Evolutionary conservation across 2,888 invertebrate genomes (phyloP).

Genomic region (Dorcus parallelipipedus): DNA sequence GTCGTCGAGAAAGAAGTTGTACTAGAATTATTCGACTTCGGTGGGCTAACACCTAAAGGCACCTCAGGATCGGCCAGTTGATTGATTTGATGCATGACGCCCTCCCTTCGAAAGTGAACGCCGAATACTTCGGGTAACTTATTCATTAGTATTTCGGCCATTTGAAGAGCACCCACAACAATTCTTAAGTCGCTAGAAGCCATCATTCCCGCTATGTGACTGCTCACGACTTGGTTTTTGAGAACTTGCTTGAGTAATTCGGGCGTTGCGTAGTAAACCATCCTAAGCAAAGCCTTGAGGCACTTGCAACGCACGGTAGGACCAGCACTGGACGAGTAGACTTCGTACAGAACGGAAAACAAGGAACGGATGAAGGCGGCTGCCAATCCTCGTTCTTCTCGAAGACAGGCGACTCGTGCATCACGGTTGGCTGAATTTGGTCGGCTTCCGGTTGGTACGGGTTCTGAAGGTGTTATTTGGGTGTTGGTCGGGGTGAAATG

Average conservation of each 20-base stretch:
- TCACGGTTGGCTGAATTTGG: slow-evolving; percentile 52
- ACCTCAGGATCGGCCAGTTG: slow-evolving; percentile 69
- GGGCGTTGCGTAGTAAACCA: slow-evolving; percentile 92
- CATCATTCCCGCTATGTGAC: slow-evolving; percentile 98
- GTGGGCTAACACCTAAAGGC: slow-evolving; percentile 56
- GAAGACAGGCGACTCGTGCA: slow-evolving; percentile 66
- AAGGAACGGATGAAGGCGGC: slow-evolving; percentile 69
- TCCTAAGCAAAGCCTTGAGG: slow-evolving; percentile 89
- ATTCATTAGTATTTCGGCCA: slow-evolving; percentile 95
- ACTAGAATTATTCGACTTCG: slow-evolving; percentile 53
- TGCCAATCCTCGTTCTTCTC: slow-evolving; percentile 67
- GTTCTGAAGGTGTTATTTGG: slow-evolving; percentile 27
- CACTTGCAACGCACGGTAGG: slow-evolving; percentile 97
- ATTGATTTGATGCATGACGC: slow-evolving; percentile 87
- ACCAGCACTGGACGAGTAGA: slow-evolving; percentile 97
- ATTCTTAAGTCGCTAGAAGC: slow-evolving; percentile 95
- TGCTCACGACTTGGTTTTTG: slow-evolving; percentile 79
- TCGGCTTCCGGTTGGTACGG: slow-evolving; percentile 30
- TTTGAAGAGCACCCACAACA: slow-evolving; percentile 87
- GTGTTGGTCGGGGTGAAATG: slow-evolving; percentile 60
- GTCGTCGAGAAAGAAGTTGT: slow-evolving; percentile 51
- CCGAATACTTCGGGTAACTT: slow-evolving; percentile 94
- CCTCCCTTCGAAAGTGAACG: slow-evolving; percentile 94
- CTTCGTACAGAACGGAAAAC: slow-evolving; percentile 94
- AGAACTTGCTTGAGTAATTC: slow-evolving; percentile 76